Evolutionary conservation across 2,888 invertebrate species (phyloP), one percentile per base, ranked within the genome.

Genomic region (Cataglyphis rosenhaueri): DNA sequence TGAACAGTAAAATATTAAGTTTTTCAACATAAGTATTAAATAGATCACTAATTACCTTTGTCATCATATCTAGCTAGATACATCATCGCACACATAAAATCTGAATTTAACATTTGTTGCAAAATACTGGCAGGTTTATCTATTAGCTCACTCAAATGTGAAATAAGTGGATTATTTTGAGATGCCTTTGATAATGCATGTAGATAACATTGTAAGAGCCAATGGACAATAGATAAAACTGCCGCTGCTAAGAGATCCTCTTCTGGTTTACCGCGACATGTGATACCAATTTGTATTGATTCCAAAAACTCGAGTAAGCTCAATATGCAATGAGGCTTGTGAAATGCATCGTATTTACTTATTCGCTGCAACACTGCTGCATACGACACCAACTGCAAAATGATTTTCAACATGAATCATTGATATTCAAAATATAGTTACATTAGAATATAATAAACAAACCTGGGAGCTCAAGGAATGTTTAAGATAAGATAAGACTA

Each of bases 401-500:
- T 35, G 8, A 65, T 5, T 48, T 38, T 1, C 73, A 32, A 75
- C 59, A 18, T 44, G 73, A 59, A 59, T 83, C 38, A 62, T 38
- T 70, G 0, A n/a, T 38, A 4, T 21, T 18, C 10, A 55, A 41
- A 73, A 21, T 62, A 52, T 0, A 44, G n/a, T 1, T 41, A 29
- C 21, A 48, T 82, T 21, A 18, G 12, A 66, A 15, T 55, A 12
- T 1, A 18, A 62, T 38, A 52, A 25, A 68, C 32, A 29, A 62
- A 96, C 96, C 95, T 98, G 98, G 8, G 98, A 97, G 89, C 98
- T 98, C 76, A 99, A 95, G 1, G 98, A 98, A 95, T 99, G 99
- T 94, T 97, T 98, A 84, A 99, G 95, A 94, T 99, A 99, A 18
- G 98, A 98, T 87, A 99, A 95, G 57, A 99, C 97, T 87, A 99